Conservation (phyloP, 2,888 invertebrate species). For the Trimorus sp. region DNA sequence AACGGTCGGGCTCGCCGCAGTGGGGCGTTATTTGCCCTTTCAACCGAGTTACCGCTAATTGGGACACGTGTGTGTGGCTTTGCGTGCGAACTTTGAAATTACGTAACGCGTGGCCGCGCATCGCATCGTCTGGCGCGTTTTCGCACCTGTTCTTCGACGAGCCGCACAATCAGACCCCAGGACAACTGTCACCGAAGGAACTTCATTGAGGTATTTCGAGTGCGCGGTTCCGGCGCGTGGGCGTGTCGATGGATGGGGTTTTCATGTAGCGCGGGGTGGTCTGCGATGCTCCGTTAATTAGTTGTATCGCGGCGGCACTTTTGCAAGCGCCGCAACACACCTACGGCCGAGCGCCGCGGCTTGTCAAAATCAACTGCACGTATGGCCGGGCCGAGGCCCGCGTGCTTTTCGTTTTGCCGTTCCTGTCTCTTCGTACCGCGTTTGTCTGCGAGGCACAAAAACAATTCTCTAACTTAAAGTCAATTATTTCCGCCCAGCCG, state of each 20-base stretch:
- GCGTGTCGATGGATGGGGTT: too few relatives aligned
- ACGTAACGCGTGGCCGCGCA: slow-evolving; percentile 20
- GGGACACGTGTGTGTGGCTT: slow-evolving; percentile 46
- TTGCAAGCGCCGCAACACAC: too few relatives aligned
- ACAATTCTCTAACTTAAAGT: slow-evolving; percentile 58
- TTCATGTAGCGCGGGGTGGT: too few relatives aligned
- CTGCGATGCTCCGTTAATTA: too few relatives aligned
- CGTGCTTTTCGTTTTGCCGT: too few relatives aligned
- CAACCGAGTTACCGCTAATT: slow-evolving; percentile 50
- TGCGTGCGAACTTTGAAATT: slow-evolving; percentile 46
- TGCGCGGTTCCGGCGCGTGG: too few relatives aligned
- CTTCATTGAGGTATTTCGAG: too few relatives aligned
- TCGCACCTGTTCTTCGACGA: slow-evolving; percentile 46
- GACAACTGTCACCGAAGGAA: too few relatives aligned
- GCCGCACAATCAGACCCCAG: slow-evolving; percentile 62
- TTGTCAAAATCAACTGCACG: too few relatives aligned
- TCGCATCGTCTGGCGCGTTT: neutral
- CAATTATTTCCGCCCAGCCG: slow-evolving; percentile 55
- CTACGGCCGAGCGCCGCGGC: too few relatives aligned
- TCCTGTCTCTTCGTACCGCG: slow-evolving; percentile 9
- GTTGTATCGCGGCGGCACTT: too few relatives aligned
- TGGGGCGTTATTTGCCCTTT: slow-evolving; percentile 31
- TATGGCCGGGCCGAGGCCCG: too few relatives aligned
- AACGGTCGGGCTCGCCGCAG: neutral
- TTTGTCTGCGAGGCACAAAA: slow-evolving; percentile 39